Conservation (phyloP, 2,113 vertebrate genomes). For the Thamnaconus septentrionalis region DNA sequence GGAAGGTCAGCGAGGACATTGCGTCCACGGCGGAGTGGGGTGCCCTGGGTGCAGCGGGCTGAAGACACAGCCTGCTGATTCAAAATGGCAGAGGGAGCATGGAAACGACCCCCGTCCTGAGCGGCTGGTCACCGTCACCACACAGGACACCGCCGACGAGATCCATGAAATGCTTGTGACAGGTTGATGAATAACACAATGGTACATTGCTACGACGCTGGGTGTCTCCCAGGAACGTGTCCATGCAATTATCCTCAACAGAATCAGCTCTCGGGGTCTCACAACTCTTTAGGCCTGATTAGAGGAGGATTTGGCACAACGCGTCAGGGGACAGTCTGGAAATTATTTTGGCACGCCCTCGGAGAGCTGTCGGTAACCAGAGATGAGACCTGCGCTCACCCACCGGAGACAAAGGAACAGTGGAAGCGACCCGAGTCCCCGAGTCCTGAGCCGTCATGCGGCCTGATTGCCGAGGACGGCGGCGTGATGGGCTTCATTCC, state of each 20-base stretch:
- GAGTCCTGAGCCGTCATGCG: not conserved
- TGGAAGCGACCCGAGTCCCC: not conserved
- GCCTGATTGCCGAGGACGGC: not conserved
- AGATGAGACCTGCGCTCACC: not conserved
- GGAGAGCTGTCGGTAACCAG: too few species aligned
- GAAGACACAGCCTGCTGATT: not conserved
- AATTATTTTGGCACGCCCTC: too few species aligned
- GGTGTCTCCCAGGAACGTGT: not conserved
- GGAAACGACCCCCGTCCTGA: not conserved
- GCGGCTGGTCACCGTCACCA: not conserved
- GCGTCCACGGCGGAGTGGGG: conserved; percentile 12
- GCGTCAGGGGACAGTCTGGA: not conserved
- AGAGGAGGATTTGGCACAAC: not conserved
- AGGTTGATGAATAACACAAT: not conserved
- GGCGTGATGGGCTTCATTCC: too few species aligned
- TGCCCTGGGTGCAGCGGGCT: not conserved
- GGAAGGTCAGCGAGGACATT: too few species aligned
- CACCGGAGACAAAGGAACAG: not conserved
- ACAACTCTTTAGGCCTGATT: not conserved
- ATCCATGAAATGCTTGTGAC: not conserved
- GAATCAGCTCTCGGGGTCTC: not conserved
- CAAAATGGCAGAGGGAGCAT: too few species aligned
- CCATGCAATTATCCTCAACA: not conserved
- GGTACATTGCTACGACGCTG: not conserved
- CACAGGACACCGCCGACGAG: not conserved